Percentiles rank a stretch among this genome's conserved stretches.
phyloP scores from a whole-genome alignment of 2,113 vertebrate genomes.

The Apodemus sylvaticus region DNA sequence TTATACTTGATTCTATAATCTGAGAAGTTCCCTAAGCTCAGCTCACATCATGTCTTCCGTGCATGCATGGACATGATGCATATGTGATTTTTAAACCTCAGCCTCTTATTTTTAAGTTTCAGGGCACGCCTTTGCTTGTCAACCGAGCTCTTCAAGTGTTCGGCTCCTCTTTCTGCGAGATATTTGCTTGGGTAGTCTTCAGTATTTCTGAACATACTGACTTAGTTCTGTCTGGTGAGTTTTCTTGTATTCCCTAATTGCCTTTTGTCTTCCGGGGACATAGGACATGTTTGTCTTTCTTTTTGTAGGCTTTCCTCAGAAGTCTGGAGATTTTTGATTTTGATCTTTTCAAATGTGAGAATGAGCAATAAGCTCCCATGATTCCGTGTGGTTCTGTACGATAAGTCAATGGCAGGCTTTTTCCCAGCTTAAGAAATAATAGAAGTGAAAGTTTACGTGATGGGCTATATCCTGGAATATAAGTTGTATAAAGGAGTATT shows the following conservation, averaged over 20 bases:
- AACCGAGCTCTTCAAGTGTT: not conserved
- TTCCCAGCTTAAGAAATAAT: not conserved
- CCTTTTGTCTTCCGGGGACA: not conserved
- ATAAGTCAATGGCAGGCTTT: too few species aligned
- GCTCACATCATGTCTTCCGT: accelerated
- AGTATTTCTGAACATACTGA: not conserved
- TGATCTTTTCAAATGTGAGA: not conserved
- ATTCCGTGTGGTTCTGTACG: not conserved
- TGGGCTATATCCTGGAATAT: not conserved
- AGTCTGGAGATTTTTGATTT: not conserved
- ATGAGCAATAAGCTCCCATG: not conserved
- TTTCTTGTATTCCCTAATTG: not conserved
- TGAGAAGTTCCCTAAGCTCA: not conserved
- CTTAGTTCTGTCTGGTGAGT: not conserved
- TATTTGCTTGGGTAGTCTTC: not conserved
- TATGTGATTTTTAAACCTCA: not conserved
- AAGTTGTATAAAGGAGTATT: conserved; percentile 6
- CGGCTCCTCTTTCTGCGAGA: not conserved
- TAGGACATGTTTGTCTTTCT: conserved; percentile 2
- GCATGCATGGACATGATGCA: not conserved
- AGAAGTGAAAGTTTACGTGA: not conserved
- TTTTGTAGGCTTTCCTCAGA: not conserved
- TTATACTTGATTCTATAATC: not conserved
- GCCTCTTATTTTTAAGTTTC: not conserved
- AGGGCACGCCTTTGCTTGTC: not conserved